These are phyloP conservation scores for Tachina fera DNA, from an alignment of 2,888 invertebrate genomes.

Conservation along the genomic window DNA sequence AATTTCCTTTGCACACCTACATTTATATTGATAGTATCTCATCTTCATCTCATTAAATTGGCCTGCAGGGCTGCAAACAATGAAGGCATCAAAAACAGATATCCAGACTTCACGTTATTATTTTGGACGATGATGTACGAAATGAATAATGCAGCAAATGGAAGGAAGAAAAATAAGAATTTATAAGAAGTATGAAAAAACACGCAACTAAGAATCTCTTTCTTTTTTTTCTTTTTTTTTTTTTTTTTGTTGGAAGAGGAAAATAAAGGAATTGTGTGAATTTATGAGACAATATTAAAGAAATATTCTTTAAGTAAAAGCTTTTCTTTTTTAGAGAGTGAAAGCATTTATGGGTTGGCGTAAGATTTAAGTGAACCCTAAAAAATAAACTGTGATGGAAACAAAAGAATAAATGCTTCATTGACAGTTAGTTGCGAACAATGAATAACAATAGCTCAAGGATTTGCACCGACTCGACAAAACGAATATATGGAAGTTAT, in stretches of 20 bases:
- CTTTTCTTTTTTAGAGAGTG: neutral
- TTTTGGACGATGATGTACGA: constrained; percentile 17
- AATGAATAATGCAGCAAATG: constrained; percentile 1
- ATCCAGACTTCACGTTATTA: constrained; percentile 52
- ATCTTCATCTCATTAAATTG: constrained; percentile 64
- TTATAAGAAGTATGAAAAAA: constrained; percentile 19
- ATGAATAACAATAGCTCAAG: neutral
- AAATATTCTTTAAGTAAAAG: neutral
- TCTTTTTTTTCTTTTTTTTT: too few relatives aligned
- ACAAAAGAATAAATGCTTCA: neutral
- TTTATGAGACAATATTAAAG: constrained; percentile 33
- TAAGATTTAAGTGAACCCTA: neutral
- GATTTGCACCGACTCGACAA: too few relatives aligned
- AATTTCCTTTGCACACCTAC: constrained; percentile 70
- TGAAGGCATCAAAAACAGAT: constrained; percentile 67
- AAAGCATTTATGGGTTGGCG: neutral
- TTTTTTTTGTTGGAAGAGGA: neutral
- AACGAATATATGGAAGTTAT: too few relatives aligned
- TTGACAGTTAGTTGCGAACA: neutral
- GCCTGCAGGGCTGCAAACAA: constrained; percentile 61
- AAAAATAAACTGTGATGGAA: neutral
- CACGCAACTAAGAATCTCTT: constrained; percentile 18
- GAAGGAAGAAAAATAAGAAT: constrained; percentile 15
- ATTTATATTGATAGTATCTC: constrained; percentile 64
- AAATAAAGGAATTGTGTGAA: constrained; percentile 41